Conservation (phyloP, 2,888 invertebrate species). For the Chydorus sphaericus region DNA sequence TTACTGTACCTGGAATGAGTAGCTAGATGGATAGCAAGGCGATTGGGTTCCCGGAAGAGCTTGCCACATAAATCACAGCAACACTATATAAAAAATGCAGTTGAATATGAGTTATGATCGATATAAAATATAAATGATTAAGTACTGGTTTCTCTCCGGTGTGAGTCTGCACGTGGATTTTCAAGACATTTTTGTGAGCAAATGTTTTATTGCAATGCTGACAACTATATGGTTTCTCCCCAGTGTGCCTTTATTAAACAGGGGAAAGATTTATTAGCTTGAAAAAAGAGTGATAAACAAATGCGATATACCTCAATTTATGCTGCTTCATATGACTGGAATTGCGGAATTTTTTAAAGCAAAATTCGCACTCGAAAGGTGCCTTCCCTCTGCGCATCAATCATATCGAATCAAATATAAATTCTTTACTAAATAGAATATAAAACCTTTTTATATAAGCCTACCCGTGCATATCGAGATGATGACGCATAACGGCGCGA, state of each 20-base stretch:
- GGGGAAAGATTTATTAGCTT: neutral
- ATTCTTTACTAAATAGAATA: neutral
- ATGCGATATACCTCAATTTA: neutral
- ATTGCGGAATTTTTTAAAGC: constrained; percentile 4
- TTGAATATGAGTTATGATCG: neutral
- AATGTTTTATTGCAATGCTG: neutral
- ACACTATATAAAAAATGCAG: neutral
- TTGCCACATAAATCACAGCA: constrained; percentile 6
- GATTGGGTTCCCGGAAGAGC: constrained; percentile 1
- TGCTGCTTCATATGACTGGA: constrained; percentile 1
- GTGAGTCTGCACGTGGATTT: constrained; percentile 6
- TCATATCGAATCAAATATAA: neutral
- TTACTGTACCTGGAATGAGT: neutral
- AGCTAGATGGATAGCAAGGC: neutral
- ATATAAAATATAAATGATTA: neutral
- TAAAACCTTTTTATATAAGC: neutral
- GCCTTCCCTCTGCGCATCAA: neutral
- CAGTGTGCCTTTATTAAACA: neutral
- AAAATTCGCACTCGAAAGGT: constrained; percentile 7
- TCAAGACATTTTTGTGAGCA: constrained; percentile 2
- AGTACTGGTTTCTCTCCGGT: constrained; percentile 3
- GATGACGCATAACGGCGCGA: constrained; percentile 7
- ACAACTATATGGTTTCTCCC: neutral
- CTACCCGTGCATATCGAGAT: constrained; percentile 11
- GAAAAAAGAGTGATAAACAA: neutral